phyloP scores from a whole-genome alignment of 1,140 invertebrate genomes.

The Drosophila guanche region DNA sequence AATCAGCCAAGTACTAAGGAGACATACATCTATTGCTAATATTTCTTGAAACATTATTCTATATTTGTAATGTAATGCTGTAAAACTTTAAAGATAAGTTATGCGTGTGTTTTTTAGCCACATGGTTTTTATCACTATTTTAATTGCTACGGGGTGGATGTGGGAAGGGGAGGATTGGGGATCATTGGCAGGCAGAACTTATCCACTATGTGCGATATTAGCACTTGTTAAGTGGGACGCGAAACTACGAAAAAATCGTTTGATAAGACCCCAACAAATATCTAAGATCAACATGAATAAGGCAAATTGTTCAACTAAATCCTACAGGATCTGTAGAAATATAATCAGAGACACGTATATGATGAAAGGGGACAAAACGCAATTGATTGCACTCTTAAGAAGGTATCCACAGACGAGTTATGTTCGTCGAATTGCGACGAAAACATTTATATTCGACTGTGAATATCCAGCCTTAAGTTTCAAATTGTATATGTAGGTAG shows the following conservation, averaged over 20 bases:
- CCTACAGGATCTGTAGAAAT: no score
- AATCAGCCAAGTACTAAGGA: slow-evolving; percentile 85
- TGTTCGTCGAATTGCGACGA: no score
- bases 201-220: slow-evolving; percentile 18
- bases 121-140: slow-evolving; percentile 34
- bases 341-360: no score
- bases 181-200: slow-evolving; percentile 17
- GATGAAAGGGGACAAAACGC: no score
- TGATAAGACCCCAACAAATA: neutral
- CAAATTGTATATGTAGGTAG: no score
- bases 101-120: slow-evolving; percentile 52
- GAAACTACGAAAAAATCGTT: slow-evolving; percentile 19
- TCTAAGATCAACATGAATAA: slow-evolving; percentile 12
- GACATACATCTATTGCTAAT: no score
- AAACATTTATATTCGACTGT: no score
- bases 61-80: slow-evolving; percentile 71
- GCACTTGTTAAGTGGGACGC: slow-evolving; percentile 17
- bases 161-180: slow-evolving; percentile 16
- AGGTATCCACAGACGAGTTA: no score
- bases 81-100: slow-evolving; percentile 79
- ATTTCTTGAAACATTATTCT: slow-evolving; percentile 68
- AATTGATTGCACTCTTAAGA: no score
- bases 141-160: slow-evolving; percentile 38
- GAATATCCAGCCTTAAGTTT: no score
- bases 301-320: slow-evolving; percentile 12